Evolutionary conservation across 2,797 vertebrate species (phyloP).

Genomic region (Ispidina lecontei): DNA sequence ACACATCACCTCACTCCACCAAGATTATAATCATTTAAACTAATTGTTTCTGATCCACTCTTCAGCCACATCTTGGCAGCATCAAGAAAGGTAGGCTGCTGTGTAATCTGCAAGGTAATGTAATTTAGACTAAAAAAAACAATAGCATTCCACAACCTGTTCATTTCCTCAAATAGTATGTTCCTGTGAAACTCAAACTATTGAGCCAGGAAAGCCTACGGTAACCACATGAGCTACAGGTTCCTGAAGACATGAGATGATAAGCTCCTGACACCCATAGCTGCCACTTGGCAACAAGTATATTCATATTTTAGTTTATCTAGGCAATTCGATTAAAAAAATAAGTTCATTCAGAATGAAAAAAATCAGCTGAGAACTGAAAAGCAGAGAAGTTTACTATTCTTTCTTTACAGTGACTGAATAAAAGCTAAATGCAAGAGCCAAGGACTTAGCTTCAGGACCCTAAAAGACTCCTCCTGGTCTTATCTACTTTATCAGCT

Average conservation of each 20-base stretch:
- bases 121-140: background rate
- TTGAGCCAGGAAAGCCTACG: background rate
- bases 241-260: background rate
- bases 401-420: background rate
- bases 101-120: background rate
- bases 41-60: background rate
- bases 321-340: background rate
- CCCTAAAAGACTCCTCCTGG: background rate
- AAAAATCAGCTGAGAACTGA: background rate
- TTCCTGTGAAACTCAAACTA: background rate
- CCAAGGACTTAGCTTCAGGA: background rate
- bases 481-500: background rate
- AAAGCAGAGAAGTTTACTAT: background rate
- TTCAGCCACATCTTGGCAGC: background rate
- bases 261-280: rapidly evolving
- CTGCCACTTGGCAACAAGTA: background rate
- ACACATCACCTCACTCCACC: background rate
- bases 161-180: background rate
- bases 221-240: background rate
- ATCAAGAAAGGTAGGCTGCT: background rate
- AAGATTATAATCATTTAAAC: background rate
- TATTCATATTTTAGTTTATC: background rate
- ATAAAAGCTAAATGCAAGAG: background rate
- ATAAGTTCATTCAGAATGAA: background rate
- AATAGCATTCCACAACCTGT: background rate